Evolutionary conservation across 2,888 invertebrate genomes (phyloP), one percentile per base, ranked within the genome.

Genomic region (Tipula lateralis): DNA sequence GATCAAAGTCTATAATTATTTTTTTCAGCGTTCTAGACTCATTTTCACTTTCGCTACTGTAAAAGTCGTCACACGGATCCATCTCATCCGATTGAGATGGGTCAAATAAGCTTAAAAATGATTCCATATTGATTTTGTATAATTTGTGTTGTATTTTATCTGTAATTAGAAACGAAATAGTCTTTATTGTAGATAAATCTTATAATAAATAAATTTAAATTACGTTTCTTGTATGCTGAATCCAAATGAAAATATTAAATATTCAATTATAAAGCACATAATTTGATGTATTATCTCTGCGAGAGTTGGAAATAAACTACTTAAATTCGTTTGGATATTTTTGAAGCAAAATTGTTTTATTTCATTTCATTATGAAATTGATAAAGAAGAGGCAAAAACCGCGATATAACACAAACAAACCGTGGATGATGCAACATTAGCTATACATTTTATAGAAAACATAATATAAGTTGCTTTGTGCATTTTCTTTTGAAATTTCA

Each of bases 71-170:
- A 9, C 80, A 87, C 87, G 12, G 87, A 81, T 50, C 85, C 85
- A 44, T 86, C 86, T 80, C 88, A 86, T 89, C 89, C 1, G 88
- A 88, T 86, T 89, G 88, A 85, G 92, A 89, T 0, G 95, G 95
- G 89, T 96, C 96, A 89, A 96, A 96, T 32, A 97, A 92, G 87
- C 95, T 94, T 87, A 96, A 91, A 90, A 96, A 95, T 0, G 95
- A 95, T 87, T 96, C 96, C 96, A 96, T 96, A 85, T 6, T 50
- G 24, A 30, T 82, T 66, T 66, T 7, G 9, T 24, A 39, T 39
- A 3, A 39, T 66, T 24, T 50, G 44, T 50, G 44, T 66, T 44
- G 9, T 36, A 24, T 66, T 66, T 66, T 66, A 66, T 66, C 66
- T 66, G 66, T 0, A 66, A 66, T 66, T 19, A 66, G 2, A n/a